Evolutionary conservation across 2,113 vertebrate species (phyloP).

Genomic region (Calyptommatus sinebrachiatus): DNA sequence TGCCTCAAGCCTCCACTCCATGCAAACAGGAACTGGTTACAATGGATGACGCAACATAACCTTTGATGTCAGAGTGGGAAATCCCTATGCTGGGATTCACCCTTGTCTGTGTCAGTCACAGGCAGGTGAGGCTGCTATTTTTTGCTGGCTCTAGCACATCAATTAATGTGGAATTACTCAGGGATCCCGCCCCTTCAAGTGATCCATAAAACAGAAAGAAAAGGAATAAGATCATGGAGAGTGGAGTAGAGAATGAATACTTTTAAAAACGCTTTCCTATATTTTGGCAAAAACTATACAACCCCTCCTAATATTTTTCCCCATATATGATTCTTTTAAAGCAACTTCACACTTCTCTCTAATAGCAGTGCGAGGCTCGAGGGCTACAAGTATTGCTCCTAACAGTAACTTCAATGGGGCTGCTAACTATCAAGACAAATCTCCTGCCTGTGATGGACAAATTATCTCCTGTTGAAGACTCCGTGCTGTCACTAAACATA

Average conservation of each 20-base stretch:
- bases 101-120: too few relatives aligned
- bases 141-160: too few relatives aligned
- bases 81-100: too few relatives aligned
- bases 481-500: conserved; percentile 21
- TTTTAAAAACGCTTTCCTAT: neutral
- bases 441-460: conserved; percentile 33
- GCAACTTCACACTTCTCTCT: neutral
- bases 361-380: conserved; percentile 24
- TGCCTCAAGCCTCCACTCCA: too few relatives aligned
- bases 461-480: conserved; percentile 41
- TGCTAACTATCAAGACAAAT: conserved; percentile 17
- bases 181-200: too few relatives aligned
- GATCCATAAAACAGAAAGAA: too few relatives aligned
- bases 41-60: too few relatives aligned
- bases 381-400: conserved; percentile 36
- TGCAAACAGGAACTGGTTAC: too few relatives aligned
- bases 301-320: neutral
- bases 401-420: conserved; percentile 32
- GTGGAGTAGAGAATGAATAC: neutral
- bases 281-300: neutral
- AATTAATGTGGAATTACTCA: too few relatives aligned
- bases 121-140: too few relatives aligned
- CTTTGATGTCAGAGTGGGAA: too few relatives aligned
- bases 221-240: too few relatives aligned
- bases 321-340: neutral